These are phyloP conservation scores for Saccopteryx leptura DNA, from an alignment of 2,113 vertebrate genomes.

Conservation along the genomic window DNA sequence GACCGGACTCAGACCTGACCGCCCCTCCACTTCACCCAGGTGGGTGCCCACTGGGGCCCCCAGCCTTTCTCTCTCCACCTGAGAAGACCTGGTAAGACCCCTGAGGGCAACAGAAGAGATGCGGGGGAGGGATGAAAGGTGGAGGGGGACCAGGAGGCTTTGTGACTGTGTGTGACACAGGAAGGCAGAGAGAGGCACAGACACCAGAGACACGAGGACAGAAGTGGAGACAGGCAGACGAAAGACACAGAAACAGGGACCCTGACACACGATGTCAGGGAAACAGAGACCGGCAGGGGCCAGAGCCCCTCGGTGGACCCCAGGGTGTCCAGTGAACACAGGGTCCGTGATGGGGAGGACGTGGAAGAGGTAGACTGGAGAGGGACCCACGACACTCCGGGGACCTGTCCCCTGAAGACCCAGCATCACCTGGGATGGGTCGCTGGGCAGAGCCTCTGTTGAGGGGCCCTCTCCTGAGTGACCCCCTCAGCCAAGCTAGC, in stretches of 20 bases:
- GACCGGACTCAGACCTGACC: neutral
- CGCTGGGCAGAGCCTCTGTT: neutral
- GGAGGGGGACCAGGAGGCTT: neutral
- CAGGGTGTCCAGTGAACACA: neutral
- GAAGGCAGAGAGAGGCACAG: neutral
- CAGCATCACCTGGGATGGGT: neutral
- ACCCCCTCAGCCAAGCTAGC: neutral
- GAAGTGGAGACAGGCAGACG: neutral
- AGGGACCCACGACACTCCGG: neutral
- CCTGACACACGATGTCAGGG: neutral
- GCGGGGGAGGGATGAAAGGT: neutral
- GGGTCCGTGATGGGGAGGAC: neutral
- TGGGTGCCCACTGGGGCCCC: rapidly evolving
- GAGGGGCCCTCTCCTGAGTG: no score
- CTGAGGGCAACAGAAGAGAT: neutral
- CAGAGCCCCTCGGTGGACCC: neutral
- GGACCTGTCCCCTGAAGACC: neutral
- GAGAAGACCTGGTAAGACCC: neutral
- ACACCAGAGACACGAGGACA: neutral
- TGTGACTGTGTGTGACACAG: neutral
- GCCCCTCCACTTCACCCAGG: rapidly evolving
- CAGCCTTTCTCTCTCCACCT: neutral
- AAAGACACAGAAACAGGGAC: neutral
- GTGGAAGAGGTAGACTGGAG: neutral
- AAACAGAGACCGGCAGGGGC: neutral